Conservation (phyloP, 2,888 invertebrate species). For the Patella pellucida region DNA sequence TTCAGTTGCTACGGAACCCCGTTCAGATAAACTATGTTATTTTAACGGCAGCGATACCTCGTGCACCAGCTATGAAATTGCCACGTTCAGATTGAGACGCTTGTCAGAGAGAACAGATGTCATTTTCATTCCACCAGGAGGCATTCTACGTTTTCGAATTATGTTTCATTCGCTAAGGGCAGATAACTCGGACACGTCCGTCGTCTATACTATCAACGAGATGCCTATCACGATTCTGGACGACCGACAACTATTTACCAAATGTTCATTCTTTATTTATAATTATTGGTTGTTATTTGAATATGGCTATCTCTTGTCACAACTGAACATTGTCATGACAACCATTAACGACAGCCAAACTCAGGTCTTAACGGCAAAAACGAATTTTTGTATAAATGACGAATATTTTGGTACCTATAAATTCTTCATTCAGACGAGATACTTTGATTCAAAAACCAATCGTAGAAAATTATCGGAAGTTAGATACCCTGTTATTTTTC, state of each 20-base stretch:
- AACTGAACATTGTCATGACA: background rate
- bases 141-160: background rate
- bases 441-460: background rate
- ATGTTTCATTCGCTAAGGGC: background rate
- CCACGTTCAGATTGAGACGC: background rate
- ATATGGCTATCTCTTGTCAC: background rate
- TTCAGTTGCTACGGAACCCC: too few species aligned
- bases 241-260: background rate
- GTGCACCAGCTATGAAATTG: too few species aligned
- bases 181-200: background rate
- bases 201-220: background rate
- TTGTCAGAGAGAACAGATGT: background rate
- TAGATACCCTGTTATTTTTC: background rate
- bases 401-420: conserved; percentile 4
- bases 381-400: background rate
- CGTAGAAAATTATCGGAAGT: background rate
- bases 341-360: background rate
- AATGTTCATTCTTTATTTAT: conserved; percentile 6
- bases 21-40: too few species aligned
- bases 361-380: background rate
- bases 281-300: background rate
- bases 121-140: background rate
- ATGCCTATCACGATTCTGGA: background rate
- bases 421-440: background rate
- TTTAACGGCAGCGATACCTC: too few species aligned